Evolutionary conservation across 2,888 invertebrate genomes (phyloP), one percentile per base, ranked within the genome.

Genomic region (Drosophila nr. medialis): DNA sequence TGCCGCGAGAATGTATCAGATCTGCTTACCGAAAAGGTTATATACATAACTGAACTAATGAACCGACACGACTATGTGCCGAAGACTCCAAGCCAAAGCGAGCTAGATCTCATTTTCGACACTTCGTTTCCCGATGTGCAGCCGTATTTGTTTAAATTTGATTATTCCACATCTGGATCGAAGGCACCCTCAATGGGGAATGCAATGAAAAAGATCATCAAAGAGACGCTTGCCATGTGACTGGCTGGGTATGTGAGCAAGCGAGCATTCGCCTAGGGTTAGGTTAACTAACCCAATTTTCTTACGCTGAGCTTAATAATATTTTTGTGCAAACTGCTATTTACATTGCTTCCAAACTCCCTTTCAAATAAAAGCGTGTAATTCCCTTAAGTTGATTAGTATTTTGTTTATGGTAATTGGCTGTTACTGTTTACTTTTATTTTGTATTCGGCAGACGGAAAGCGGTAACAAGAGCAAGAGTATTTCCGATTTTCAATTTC

Each of bases 21-120:
- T 89, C 93, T 96, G 91, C 93, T 99, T 51, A 96, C 98, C 53
- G 99, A 99, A 90, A 98, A 98, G 92, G 97, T 99, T 62, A 95
- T 99, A 62, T 97, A 97, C 91, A 97, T 99, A 88, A 97, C 99
- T 0, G 98, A 99, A 93, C 96, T 98, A 59, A 98, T 99, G 95
- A 99, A 99, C 93, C 95, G 97, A 77, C 97, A 98, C 92, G 98
- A 99, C 91, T 99, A 99, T 94, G 95, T 99, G 80, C 99, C 99
- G 27, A 98, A 98, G 93, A 98, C 98, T 95, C 99, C 99, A 76
- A 96, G 96, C 92, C 97, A 97, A 92, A 96, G 96, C 27, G 98
- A 99, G 92, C 94, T 99, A 74, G 98, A 98, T 92, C 95, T 97
- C 76, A 96, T 99, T 82, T 99, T 99, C 93, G 99, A 99, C 93